phyloP scores from a whole-genome alignment of 2,797 vertebrate genomes.

The Diceros bicornis region DNA sequence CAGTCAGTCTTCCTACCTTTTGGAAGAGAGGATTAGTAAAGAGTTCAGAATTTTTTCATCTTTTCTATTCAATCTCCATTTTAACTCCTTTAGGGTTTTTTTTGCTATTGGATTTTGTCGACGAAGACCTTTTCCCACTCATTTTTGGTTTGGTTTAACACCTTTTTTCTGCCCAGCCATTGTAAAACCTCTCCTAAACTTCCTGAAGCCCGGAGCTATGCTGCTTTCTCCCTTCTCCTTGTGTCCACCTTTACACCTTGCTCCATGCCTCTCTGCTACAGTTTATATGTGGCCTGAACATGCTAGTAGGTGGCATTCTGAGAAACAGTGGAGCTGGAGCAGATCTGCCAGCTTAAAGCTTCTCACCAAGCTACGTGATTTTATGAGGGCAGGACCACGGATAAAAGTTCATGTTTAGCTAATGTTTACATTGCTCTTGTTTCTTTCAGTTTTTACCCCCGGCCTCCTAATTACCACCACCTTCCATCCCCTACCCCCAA shows the following conservation, averaged over 20 bases:
- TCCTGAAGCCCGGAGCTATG: background rate
- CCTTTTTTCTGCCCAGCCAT: background rate
- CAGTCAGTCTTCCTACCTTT: background rate
- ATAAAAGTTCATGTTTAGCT: background rate
- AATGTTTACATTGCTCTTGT: background rate
- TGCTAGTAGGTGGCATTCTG: background rate
- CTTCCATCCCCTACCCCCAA: background rate
- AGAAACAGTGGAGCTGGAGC: background rate
- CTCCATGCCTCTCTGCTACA: background rate
- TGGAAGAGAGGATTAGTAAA: background rate
- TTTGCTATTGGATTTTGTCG: background rate
- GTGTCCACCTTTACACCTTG: background rate
- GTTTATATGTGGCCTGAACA: background rate
- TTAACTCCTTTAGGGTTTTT: background rate
- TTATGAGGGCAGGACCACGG: background rate
- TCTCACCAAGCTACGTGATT: background rate
- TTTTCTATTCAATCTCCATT: background rate
- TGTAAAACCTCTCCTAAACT: background rate
- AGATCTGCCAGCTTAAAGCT: background rate
- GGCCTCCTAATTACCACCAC: background rate
- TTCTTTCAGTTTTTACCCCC: background rate
- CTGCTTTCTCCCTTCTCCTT: background rate
- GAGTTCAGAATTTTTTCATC: background rate
- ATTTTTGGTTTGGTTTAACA: background rate
- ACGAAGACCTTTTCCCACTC: background rate